Evolutionary conservation across 2,113 vertebrate species (phyloP).

Genomic region (Okapia johnstoni): DNA sequence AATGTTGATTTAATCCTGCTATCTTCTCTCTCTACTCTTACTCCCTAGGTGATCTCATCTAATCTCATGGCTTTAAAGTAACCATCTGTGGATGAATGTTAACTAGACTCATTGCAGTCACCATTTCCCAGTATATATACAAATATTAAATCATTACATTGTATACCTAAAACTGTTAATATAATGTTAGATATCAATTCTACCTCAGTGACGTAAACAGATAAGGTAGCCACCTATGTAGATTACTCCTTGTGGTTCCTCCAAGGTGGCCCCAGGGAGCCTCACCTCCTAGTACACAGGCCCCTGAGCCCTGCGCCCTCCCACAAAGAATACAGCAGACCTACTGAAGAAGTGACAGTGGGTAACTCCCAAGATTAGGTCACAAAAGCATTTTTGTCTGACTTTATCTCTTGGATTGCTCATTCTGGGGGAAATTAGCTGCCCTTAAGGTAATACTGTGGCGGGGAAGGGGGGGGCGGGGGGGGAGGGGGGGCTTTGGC

Average conservation of each 20-base stretch:
- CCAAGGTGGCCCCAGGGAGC: neutral
- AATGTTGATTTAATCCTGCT: neutral
- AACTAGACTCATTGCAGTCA: neutral
- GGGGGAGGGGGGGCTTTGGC: fast-evolving
- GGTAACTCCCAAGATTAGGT: neutral
- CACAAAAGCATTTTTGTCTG: neutral
- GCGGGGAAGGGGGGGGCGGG: no score
- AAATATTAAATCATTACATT: neutral
- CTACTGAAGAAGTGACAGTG: neutral
- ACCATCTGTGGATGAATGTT: neutral
- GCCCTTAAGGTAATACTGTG: neutral
- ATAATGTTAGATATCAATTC: neutral
- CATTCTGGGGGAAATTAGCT: neutral
- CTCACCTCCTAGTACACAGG: neutral
- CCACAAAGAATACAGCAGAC: neutral
- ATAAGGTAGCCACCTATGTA: neutral
- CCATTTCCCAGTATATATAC: neutral
- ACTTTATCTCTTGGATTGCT: neutral
- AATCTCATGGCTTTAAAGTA: neutral
- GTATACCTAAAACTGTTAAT: neutral
- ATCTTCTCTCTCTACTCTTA: neutral
- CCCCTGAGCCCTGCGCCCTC: neutral
- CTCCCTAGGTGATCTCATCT: neutral
- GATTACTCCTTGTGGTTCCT: neutral
- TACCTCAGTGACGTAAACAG: neutral